Base-by-base conservation (phyloP, 2,113 vertebrate species). In the Rhinichthys klamathensis region DNA sequence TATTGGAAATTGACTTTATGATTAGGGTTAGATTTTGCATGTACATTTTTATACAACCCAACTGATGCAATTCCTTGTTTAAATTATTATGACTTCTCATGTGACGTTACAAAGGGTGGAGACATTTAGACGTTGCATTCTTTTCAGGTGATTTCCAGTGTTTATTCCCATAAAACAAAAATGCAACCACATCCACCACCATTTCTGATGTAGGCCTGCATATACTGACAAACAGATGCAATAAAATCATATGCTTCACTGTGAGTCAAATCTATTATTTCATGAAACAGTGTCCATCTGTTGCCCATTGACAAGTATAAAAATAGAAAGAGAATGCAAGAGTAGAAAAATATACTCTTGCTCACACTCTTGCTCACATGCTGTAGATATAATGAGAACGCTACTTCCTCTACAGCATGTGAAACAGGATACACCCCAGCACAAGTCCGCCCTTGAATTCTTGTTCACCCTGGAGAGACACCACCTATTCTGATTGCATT, bases 401-500 rank as follows among this genome's bases (percentile, higher is more conserved):
- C 35, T 18, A 13, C 61, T 67, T 67, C 41, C 61, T 67, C 61
- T 23, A 51, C 61, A 67, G 61, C 18, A 21, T 27, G 18, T 81
- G 80, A 81, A 87, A 84, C 63, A 73, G 35, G 23, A 74, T 75
- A 51, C 32, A 65, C 23, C 86, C 86, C 61, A 76, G 49, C 65
- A 25, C 25, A 89, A 78, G 79, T 82, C 78, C 89, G 91, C 88
- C 92, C 92, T 93, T 92, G 92, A 92, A 91, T 89, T 82, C 75
- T 89, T 87, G 78, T 79, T 83, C 51, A 81, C 85, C 82, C 79
- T 46, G 61, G 89, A 83, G 7, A 91, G 86, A 86, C 90, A 79
- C 58, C 89, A 88, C 86, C 67, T 83, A 25, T 89, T 89, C 90
- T 92, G 88, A 92, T 91, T 91, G 91, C 84, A 92, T 93, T 93